Evolutionary conservation across 2,888 invertebrate species (phyloP).

Genomic region (Lepidocyrtinus sp.): DNA sequence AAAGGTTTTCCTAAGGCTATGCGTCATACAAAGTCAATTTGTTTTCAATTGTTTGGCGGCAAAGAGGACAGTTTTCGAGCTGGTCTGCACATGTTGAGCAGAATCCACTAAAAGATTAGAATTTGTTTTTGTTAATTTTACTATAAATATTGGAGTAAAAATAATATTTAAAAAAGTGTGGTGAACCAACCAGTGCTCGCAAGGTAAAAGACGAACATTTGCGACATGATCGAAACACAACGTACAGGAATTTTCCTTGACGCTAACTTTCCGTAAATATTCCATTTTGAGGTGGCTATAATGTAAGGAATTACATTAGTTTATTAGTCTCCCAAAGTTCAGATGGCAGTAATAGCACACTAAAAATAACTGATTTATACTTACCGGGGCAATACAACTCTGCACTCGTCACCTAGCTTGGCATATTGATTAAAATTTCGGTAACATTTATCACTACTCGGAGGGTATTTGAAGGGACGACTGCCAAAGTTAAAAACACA

Average conservation of each 20-base stretch:
- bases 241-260: constrained; percentile 88
- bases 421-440: constrained; percentile 85
- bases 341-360: background rate
- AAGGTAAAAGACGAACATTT: constrained; percentile 74
- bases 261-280: constrained; percentile 81
- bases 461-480: constrained; percentile 84
- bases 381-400: constrained; percentile 84
- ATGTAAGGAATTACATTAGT: constrained; percentile 27
- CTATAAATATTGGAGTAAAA: background rate
- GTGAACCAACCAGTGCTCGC: constrained; percentile 83
- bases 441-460: constrained; percentile 77
- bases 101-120: constrained; percentile 81
- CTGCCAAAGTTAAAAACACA: constrained; percentile 94
- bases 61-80: constrained; percentile 89
- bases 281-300: constrained; percentile 83
- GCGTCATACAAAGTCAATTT: constrained; percentile 70
- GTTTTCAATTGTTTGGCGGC: constrained; percentile 80
- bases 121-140: constrained; percentile 20
- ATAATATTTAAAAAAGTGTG: no score
- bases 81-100: constrained; percentile 85
- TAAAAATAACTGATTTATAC: background rate
- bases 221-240: constrained; percentile 89
- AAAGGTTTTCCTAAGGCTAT: constrained; percentile 28
- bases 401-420: constrained; percentile 82
- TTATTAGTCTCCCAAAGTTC: no score